Base-by-base conservation (phyloP, 2,797 vertebrate species). In the Triplophysa yarkandensis region DNA sequence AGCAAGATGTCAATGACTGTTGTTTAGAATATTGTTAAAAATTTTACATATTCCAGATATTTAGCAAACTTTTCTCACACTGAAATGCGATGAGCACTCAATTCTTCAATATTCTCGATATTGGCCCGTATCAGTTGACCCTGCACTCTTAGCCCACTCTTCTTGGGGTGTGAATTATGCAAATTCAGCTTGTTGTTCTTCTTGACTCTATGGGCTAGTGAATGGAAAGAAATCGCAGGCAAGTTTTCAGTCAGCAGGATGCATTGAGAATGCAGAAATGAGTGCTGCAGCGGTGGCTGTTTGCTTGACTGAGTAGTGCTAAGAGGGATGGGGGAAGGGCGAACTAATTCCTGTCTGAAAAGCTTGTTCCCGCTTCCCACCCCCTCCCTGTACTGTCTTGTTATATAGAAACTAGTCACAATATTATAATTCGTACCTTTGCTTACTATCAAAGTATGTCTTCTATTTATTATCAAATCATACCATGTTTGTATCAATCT, bases 341-440 rank as follows among this genome's bases (percentile, higher is more conserved):
- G 57, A 61, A 74, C 57, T 71, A 74, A 81, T 80, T 80, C 72
- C 81, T 81, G 76, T 58, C 71, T 80, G 70, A 81, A 85, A 83
- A 73, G 55, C 68, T 75, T 76, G 67, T 69, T 68, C 69, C 71
- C 74, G 74, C 61, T 41, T 0, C 34, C 2, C 23, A 9, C 50
- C 23, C 57, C 27, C 62, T 27, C 50, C n/a, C 10, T 0, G 9
- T 21, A 48, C 52, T 58, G 28, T 60, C 30, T 50, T 67, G 13
- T 55, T 74, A 34, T 60, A 23, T 39, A 50, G 23, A 68, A 75
- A 61, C 63, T 41, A 52, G 54, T 55, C 48, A 30, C 25, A 74
- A 44, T 61, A 67, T 68, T 68, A 44, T 14, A 74, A 4, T 30
- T 41, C 11, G 32, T 25, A 17, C 1, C 16, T 63, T 54, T 64